phyloP scores from a whole-genome alignment of 2,888 invertebrate species.

The Drosophila anomalata region DNA sequence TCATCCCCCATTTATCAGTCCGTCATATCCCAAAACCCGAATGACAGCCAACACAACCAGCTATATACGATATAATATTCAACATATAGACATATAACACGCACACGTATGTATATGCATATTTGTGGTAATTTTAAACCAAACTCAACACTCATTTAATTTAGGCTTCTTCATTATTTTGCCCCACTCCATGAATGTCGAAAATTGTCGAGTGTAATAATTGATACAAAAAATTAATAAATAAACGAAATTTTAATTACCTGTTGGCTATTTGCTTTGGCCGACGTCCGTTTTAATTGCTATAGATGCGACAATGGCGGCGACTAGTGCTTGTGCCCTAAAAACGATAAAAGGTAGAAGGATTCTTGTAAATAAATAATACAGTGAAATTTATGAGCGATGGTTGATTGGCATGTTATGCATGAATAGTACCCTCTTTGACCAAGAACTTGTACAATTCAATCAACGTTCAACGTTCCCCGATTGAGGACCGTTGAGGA shows the following conservation, averaged over 20 bases:
- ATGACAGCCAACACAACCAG: neutral
- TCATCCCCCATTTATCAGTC: slow-evolving; percentile 16
- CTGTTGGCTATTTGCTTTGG: slow-evolving; percentile 39
- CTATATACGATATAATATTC: neutral
- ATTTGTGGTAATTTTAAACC: slow-evolving; percentile 23
- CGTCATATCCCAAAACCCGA: neutral
- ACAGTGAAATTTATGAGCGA: neutral
- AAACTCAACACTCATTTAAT: slow-evolving; percentile 17
- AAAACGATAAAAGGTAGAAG: slow-evolving; percentile 34
- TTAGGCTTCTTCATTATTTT: slow-evolving; percentile 14
- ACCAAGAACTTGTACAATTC: slow-evolving; percentile 64
- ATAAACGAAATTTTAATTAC: slow-evolving; percentile 57
- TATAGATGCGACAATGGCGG: slow-evolving; percentile 28
- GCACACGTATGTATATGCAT: neutral
- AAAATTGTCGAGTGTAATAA: slow-evolving; percentile 28
- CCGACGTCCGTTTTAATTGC: slow-evolving; percentile 30
- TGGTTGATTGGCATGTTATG: slow-evolving; percentile 5
- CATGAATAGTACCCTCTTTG: neutral
- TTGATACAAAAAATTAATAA: slow-evolving; percentile 38
- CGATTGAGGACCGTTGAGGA: slow-evolving; percentile 8
- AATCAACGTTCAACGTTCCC: slow-evolving; percentile 49
- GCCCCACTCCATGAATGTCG: neutral
- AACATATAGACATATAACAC: neutral
- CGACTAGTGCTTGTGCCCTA: slow-evolving; percentile 33
- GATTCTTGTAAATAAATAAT: slow-evolving; percentile 20